Conservation (phyloP, 64 coral and sea anemone genomes). For the Hydrozoanthus tunicans region DNA sequence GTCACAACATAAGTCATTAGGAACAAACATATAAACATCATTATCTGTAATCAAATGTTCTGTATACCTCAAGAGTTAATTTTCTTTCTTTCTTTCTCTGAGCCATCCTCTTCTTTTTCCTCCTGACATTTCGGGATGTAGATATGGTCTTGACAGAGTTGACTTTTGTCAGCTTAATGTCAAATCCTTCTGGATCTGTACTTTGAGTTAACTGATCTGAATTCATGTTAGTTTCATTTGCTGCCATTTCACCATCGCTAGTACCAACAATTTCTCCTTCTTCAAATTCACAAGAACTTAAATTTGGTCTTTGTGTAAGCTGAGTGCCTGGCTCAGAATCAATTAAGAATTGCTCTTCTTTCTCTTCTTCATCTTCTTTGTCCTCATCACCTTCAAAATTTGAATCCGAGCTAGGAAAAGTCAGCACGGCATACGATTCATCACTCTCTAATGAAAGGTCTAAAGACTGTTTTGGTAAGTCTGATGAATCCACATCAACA, state of each 20-base stretch:
- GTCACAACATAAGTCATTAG: no score
- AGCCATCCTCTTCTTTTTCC: background rate
- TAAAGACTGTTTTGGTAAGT: background rate
- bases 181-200: background rate
- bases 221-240: background rate
- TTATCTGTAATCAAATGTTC: no score
- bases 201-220: background rate
- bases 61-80: background rate
- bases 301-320: background rate
- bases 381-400: conserved; percentile 54
- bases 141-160: background rate
- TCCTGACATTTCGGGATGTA: background rate
- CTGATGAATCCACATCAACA: conserved; percentile 1
- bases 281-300: conserved; percentile 13
- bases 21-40: no score
- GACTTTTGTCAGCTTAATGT: background rate
- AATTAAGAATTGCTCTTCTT: conserved; percentile 2
- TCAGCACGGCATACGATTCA: conserved; percentile 45
- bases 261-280: conserved; percentile 51
- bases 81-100: background rate
- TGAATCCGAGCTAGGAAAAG: conserved; percentile 45
- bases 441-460: conserved; percentile 18
- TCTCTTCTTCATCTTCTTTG: conserved; percentile 11
- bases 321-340: background rate
- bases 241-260: conserved; percentile 11